Evolutionary conservation across 2,888 invertebrate species (phyloP), one percentile per base, ranked within the genome.

Genomic region (Phytoseiulus persimilis): DNA sequence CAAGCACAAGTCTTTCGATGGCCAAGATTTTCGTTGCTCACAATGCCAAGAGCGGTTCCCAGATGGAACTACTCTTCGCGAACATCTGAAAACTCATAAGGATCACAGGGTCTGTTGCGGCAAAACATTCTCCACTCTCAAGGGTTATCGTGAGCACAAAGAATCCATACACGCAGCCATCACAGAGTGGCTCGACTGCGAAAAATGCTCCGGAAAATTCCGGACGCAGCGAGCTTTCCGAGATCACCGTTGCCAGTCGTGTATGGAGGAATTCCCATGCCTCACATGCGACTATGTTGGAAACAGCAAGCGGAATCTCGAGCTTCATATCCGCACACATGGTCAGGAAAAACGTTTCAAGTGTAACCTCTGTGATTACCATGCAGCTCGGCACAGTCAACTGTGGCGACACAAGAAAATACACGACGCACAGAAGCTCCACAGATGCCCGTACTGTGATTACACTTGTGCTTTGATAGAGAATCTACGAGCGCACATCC

Each of bases 401-500:
- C n/a, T 87, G 87, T 87, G 87, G 87, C 87, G 87, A 11, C 87
- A 87, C 23, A 5, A n/a, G 18, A 87, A 87, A 32, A n/a, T 87
- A 6, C 87, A 87, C 23, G 33, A 87, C 28, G 87, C 39, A 6
- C 39, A 33, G 6, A 87, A 87, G 45, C 32, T 45, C 5, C 33
- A 87, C 0, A 28, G 33, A 87, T 87, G 87, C 31, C 87, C 87
- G 31, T 87, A 87, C 33, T 87, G 87, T 87, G 87, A 87, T 87
- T 87, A 87, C n/a, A 39, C 87, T 11, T 87, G 87, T 45, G 33
- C n/a, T 11, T 14, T 87, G 1, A 87, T 87, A 33, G 87, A 87
- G 45, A 87, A 87, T 87, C 33, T 87, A n/a, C 87, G 87, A 87
- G 87, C 87, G 32, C 87, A 87, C 18, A 87, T 87, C 18, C 32